Percentiles rank a stretch among this genome's conserved stretches.
phyloP scores from a whole-genome alignment of 2,113 vertebrate species.

The Archocentrus centrarchus region DNA sequence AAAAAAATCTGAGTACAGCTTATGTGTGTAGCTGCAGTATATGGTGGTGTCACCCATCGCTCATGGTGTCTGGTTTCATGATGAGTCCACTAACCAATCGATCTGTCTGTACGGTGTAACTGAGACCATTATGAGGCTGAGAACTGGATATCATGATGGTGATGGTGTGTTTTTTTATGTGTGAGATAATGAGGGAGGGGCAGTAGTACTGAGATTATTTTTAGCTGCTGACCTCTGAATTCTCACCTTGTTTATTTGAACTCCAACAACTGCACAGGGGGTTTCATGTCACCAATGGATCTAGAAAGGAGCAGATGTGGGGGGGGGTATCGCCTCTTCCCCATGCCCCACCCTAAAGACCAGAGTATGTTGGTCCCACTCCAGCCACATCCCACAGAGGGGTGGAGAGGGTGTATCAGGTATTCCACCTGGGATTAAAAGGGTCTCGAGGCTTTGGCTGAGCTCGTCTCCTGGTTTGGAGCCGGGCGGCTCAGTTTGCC shows the following conservation, averaged over 20 bases:
- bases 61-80: neutral
- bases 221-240: constrained; percentile 12
- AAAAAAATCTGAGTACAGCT: too few species aligned
- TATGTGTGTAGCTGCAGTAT: too few species aligned
- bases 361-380: neutral
- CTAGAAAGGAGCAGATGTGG: neutral
- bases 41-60: rapidly evolving
- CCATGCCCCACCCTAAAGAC: neutral
- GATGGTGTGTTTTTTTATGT: neutral
- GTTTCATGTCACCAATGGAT: constrained; percentile 18
- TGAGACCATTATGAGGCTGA: too few species aligned
- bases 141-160: neutral
- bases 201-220: constrained; percentile 42
- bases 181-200: neutral
- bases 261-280: constrained; percentile 50
- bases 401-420: neutral
- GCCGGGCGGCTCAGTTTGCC: neutral
- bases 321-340: neutral
- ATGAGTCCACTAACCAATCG: neutral
- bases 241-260: neutral
- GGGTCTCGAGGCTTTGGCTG: neutral
- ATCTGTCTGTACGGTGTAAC: too few species aligned
- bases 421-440: neutral
- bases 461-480: rapidly evolving
- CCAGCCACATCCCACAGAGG: neutral